A percentile compares a stretch with the other conserved stretches of the same genome.
Evolutionary conservation across 2,888 invertebrate genomes (phyloP).

Genomic region (Podotricha telesiphe): DNA sequence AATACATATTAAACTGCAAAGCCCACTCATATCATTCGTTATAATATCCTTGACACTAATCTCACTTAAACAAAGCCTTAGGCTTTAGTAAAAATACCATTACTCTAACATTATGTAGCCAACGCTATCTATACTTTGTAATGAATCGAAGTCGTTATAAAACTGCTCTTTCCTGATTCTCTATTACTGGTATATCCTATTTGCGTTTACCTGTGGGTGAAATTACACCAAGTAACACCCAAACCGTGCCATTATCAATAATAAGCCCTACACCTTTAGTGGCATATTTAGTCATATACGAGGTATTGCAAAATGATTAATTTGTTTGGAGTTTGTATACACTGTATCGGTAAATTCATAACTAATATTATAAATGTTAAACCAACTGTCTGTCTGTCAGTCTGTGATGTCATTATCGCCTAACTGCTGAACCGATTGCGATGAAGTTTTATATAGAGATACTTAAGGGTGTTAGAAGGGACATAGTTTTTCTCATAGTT

Average conservation of each 20-base stretch:
- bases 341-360: too few relatives aligned
- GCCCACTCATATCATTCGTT: not conserved
- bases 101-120: not conserved
- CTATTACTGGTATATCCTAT: conserved; percentile 19
- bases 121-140: conserved; percentile 7
- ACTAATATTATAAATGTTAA: too few relatives aligned
- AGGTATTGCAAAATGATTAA: conserved; percentile 36
- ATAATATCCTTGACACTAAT: not conserved
- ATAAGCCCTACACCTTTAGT: conserved; percentile 34
- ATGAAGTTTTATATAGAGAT: too few relatives aligned
- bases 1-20: not conserved
- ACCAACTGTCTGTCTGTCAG: too few relatives aligned
- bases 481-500: too few relatives aligned
- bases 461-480: too few relatives aligned
- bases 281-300: conserved; percentile 36
- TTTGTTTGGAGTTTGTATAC: conserved; percentile 19
- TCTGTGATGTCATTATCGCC: too few relatives aligned
- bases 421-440: too few relatives aligned
- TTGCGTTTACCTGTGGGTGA: conserved; percentile 25
- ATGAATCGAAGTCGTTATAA: conserved; percentile 19
- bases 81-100: conserved; percentile 8
- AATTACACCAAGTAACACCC: conserved; percentile 36
- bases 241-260: conserved; percentile 40
- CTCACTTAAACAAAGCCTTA: not conserved
- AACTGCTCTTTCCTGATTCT: conserved; percentile 6